These are phyloP conservation scores for Nineta flava DNA, from an alignment of 2,888 invertebrate species.

Conservation along the genomic window DNA sequence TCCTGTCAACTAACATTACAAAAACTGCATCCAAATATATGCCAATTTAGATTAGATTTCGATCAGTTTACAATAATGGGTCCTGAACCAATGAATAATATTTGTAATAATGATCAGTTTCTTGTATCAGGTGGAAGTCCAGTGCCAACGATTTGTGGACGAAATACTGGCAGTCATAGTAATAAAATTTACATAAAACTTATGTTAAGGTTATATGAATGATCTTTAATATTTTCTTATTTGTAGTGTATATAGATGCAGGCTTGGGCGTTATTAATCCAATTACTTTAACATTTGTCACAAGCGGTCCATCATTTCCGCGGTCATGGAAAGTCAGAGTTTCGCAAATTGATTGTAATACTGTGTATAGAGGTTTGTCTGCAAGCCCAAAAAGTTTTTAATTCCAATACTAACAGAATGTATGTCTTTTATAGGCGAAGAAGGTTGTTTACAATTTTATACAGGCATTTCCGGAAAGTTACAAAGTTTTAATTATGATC, in stretches of 20 bases:
- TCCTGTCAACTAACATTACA: constrained; percentile 73
- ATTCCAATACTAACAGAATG: neutral
- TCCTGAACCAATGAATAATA: constrained; percentile 58
- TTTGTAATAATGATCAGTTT: constrained; percentile 73
- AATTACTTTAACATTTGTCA: constrained; percentile 64
- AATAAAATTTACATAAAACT: constrained; percentile 20
- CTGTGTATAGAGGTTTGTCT: constrained; percentile 44
- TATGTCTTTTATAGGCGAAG: constrained; percentile 37
- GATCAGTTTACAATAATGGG: constrained; percentile 60
- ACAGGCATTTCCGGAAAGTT: constrained; percentile 68
- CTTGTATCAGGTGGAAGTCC: constrained; percentile 70
- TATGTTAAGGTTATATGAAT: neutral
- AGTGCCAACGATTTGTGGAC: constrained; percentile 66
- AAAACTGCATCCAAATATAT: constrained; percentile 62
- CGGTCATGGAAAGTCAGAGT: constrained; percentile 69
- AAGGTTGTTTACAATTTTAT: constrained; percentile 64
- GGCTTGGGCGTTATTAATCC: constrained; percentile 61
- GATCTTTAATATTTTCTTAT: neutral
- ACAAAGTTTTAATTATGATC: constrained; percentile 72
- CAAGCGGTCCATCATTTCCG: constrained; percentile 55
- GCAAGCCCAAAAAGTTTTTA: neutral
- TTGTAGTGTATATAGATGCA: constrained; percentile 73
- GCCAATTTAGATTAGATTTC: constrained; percentile 71
- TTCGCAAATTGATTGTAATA: constrained; percentile 63
- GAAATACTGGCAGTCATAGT: constrained; percentile 72